phyloP scores from a whole-genome alignment of 2,888 invertebrate genomes.

The Acronicta psi region DNA sequence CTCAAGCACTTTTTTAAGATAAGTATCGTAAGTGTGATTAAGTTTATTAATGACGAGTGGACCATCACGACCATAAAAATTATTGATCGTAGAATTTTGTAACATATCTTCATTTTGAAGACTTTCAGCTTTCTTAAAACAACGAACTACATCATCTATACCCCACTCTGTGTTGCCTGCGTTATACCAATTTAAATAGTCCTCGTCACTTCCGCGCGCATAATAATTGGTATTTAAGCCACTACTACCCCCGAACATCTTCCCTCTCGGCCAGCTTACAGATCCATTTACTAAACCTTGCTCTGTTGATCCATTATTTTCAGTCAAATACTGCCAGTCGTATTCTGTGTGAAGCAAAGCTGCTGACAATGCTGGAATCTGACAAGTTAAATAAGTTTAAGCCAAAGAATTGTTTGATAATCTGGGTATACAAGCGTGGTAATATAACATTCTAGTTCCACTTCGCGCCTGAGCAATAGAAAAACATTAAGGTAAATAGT shows the following conservation, averaged over 20 bases:
- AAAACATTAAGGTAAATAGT: no score
- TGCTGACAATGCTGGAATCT: constrained; percentile 60
- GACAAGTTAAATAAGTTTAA: constrained; percentile 11
- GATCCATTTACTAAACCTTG: constrained; percentile 86
- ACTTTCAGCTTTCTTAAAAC: constrained; percentile 86
- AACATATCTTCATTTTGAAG: constrained; percentile 63
- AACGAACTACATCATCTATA: constrained; percentile 80
- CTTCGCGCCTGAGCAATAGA: no score
- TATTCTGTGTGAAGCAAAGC: constrained; percentile 28
- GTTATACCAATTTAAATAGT: constrained; percentile 87
- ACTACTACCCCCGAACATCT: constrained; percentile 89
- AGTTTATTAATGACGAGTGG: constrained; percentile 80
- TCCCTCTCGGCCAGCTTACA: constrained; percentile 89
- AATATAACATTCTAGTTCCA: no score
- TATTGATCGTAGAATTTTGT: constrained; percentile 51
- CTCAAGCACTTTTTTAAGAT: constrained; percentile 60
- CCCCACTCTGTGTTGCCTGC: constrained; percentile 88
- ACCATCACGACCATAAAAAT: constrained; percentile 77
- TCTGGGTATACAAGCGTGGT: no score
- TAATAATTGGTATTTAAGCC: constrained; percentile 88
- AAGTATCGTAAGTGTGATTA: constrained; percentile 69
- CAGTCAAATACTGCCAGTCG: constrained; percentile 90
- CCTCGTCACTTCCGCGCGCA: constrained; percentile 82
- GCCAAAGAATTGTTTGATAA: no score
- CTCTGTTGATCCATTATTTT: constrained; percentile 92